Evolutionary conservation across 2,113 vertebrate genomes (phyloP), one percentile per base, ranked within the genome.

Genomic region (Andinoacara biseriatus): DNA sequence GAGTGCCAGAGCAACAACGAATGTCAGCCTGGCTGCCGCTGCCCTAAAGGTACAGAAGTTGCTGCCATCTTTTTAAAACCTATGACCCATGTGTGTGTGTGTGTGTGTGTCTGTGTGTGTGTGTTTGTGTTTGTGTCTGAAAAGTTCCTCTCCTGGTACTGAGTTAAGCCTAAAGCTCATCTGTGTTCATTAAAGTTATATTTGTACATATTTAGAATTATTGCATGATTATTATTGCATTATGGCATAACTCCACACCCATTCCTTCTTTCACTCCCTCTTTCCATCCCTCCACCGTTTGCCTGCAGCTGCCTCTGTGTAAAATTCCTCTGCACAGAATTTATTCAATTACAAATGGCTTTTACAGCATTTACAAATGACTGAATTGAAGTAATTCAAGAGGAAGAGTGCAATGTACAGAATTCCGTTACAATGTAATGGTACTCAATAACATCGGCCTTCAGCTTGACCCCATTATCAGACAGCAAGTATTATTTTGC

Each of bases 21-120:
- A 65, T 98, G 97, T 86, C 95, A 97, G 81, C 86, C 86, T 0
- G 97, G 97, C 62, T 98, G 97, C 62, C 95, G 95, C 72, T 98
- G 97, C 76, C 94, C 96, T 0, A 40, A 93, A 83, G 97, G 97
- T 96, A 77, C 26, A 9, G 14, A 78, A 4, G 26, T 61, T 74
- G 29, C 24, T 49, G 35, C 76, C 35, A 22, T 86, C 86, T 67
- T 78, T 77, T 76, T 43, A 65, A 81, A 58, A 82, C 60, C 62
- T 79, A 76, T 65, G 33, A 49, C 6, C 58, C 58, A 3, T 26
- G 26, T 26, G 49, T 59, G 49, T 86, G 49, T 77, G 69, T 40
- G 56, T 77, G 63, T 58, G 58, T 85, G 58, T 58, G 69, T 43
- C 7, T 38, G 6, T 1, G 6, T 59, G 26, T 26, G 26, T 26